Conservation (phyloP, 2,888 invertebrate genomes). For the Mimumesa dahlbomi region DNA sequence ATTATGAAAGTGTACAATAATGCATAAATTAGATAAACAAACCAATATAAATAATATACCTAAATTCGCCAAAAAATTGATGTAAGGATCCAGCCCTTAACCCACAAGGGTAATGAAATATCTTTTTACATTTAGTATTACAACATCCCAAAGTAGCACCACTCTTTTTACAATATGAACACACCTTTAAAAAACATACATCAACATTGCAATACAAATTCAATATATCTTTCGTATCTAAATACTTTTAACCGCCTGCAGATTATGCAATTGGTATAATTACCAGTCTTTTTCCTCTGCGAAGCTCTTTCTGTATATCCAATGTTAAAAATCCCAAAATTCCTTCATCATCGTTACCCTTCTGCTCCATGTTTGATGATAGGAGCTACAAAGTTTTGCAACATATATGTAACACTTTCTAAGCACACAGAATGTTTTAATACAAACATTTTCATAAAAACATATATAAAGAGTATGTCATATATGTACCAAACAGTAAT, state of each 20-base stretch:
- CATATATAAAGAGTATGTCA: background rate
- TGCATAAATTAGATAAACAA: background rate
- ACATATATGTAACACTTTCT: background rate
- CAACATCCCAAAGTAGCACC: constrained; percentile 90
- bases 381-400: constrained; percentile 82
- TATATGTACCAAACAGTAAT: constrained; percentile 87
- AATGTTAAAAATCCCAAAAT: constrained; percentile 87
- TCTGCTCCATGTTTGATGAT: constrained; percentile 86
- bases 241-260: too few relatives aligned
- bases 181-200: constrained; percentile 82
- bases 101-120: constrained; percentile 90
- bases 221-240: too few relatives aligned
- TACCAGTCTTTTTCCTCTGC: constrained; percentile 85
- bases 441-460: background rate
- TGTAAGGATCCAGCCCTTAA: constrained; percentile 84
- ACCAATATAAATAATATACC: constrained; percentile 76
- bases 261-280: too few relatives aligned
- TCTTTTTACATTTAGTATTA: constrained; percentile 83
- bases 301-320: constrained; percentile 86
- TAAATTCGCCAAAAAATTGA: constrained; percentile 84
- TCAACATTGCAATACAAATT: background rate
- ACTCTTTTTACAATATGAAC: constrained; percentile 84
- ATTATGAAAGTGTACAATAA: constrained; percentile 4
- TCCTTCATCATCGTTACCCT: constrained; percentile 86
- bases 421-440: background rate